A percentile compares a stretch with the other conserved stretches of the same genome.
These are phyloP conservation scores for Hesperia comma DNA, from an alignment of 2,888 invertebrate genomes.

Conservation along the genomic window DNA sequence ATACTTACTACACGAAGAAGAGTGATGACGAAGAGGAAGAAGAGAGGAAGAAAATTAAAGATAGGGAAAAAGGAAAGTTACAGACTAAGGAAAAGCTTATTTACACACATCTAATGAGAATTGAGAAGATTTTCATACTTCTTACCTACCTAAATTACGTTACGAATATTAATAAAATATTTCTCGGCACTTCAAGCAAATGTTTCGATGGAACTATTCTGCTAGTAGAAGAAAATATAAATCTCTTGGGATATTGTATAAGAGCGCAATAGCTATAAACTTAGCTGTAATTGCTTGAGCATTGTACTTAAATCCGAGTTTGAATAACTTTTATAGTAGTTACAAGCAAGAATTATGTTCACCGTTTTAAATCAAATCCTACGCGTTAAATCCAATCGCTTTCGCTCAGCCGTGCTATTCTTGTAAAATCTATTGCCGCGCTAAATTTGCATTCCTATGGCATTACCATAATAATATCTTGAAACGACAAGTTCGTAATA, in stretches of 20 bases:
- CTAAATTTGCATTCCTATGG: conserved; percentile 72
- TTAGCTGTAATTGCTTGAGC: conserved; percentile 26
- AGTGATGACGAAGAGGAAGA: no score
- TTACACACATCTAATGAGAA: no score
- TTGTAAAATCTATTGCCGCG: conserved; percentile 68
- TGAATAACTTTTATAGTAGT: conserved; percentile 31
- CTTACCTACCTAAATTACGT: no score
- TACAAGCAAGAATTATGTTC: conserved; percentile 35
- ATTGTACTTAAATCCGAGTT: conserved; percentile 23
- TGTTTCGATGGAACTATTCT: not conserved
- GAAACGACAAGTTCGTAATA: conserved; percentile 70
- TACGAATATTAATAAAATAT: not conserved
- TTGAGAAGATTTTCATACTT: no score
- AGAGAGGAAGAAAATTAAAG: no score
- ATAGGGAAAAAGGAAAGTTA: no score
- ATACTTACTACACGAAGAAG: no score
- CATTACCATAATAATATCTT: conserved; percentile 75
- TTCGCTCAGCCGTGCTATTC: conserved; percentile 60
- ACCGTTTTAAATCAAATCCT: conserved; percentile 55
- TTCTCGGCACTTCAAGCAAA: not conserved
- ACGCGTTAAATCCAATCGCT: conserved; percentile 57
- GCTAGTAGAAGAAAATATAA: conserved; percentile 1
- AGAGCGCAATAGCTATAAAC: conserved; percentile 16
- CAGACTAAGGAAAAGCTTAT: no score
- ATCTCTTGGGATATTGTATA: not conserved